A percentile compares a stretch with the other conserved stretches of the same genome.
Evolutionary conservation across 2,113 vertebrate genomes (phyloP).

Genomic region (Danio rerio): GRCz12tu NC_133181.1:37339001-37339500

Average conservation of each 20-base stretch:
- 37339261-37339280: not conserved
- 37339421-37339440: not conserved
- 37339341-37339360: too few relatives aligned
- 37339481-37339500: too few relatives aligned
- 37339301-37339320: not conserved
- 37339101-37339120: conserved; percentile 12
- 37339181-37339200: conserved; percentile 26
- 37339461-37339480: not conserved
- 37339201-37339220: conserved; percentile 25
- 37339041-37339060: conserved; percentile 92
- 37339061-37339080: conserved; percentile 79
- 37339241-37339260: not conserved
- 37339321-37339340: conserved; percentile 1
- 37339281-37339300: not conserved
- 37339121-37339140: conserved; percentile 34
- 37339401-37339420: not conserved
- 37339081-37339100: conserved; percentile 15
- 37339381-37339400: not conserved
- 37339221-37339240: not conserved
- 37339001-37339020: conserved; percentile 86
- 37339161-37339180: conserved; percentile 36
- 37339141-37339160: conserved; percentile 36
- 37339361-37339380: too few relatives aligned
- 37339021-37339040: conserved; percentile 89
- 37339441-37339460: too few relatives aligned